These are phyloP conservation scores for Corythucha ciliata DNA, from an alignment of 2,888 invertebrate genomes.

Conservation along the genomic window DNA sequence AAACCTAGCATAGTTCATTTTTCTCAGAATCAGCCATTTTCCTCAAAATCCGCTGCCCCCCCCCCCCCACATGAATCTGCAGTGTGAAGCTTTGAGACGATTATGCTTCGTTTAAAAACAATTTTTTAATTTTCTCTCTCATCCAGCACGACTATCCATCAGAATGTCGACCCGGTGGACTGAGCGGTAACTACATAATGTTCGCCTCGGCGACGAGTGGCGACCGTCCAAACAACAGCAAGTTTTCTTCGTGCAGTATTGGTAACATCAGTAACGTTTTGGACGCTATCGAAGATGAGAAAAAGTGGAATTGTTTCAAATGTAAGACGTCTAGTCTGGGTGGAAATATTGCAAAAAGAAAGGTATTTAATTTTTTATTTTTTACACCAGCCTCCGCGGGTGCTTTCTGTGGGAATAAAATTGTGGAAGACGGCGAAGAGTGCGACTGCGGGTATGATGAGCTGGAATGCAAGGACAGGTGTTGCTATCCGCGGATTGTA, in stretches of 20 bases:
- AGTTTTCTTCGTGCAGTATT: slow-evolving; percentile 90
- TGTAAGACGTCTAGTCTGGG: no score
- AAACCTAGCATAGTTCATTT: no score
- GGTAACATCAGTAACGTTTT: slow-evolving; percentile 91
- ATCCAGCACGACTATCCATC: slow-evolving; percentile 85
- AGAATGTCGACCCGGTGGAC: slow-evolving; percentile 82
- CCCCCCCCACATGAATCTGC: no score
- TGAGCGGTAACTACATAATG: slow-evolving; percentile 97
- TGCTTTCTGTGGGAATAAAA: slow-evolving; percentile 98
- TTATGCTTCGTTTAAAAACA: neutral
- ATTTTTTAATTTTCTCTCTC: no score
- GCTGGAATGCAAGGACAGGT: slow-evolving; percentile 82
- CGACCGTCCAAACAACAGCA: slow-evolving; percentile 93
- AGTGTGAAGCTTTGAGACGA: no score
- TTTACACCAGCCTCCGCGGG: slow-evolving; percentile 58
- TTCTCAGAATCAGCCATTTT: no score
- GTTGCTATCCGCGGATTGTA: slow-evolving; percentile 82
- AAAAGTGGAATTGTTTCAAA: slow-evolving; percentile 88
- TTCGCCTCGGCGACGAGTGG: slow-evolving; percentile 98
- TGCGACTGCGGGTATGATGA: slow-evolving; percentile 95
- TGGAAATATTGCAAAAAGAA: neutral
- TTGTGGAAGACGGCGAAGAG: slow-evolving; percentile 94
- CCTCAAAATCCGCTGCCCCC: no score
- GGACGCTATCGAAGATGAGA: slow-evolving; percentile 80
- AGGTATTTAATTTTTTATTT: neutral